A percentile compares a stretch with the other conserved stretches of the same genome.
These are phyloP conservation scores for Ooceraea biroi DNA, from an alignment of 1,140 invertebrate species.

Conservation along the genomic window DNA sequence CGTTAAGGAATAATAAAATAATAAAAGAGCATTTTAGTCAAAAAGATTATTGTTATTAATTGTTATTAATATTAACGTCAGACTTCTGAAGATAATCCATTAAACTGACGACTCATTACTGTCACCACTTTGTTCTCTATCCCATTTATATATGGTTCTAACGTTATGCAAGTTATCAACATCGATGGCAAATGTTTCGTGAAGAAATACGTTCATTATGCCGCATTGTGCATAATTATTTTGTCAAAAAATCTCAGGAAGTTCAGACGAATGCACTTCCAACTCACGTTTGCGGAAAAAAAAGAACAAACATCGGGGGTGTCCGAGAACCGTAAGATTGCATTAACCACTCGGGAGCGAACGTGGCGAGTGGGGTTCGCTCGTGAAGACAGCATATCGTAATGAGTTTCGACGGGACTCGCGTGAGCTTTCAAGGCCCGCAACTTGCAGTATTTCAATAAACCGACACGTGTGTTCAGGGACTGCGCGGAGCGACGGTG, in stretches of 20 bases:
- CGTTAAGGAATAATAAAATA: not conserved
- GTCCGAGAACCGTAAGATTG: not conserved
- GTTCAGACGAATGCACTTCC: not conserved
- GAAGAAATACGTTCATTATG: no score
- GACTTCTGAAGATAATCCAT: not conserved
- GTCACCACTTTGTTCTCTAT: not conserved
- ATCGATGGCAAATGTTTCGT: no score
- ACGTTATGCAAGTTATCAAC: no score
- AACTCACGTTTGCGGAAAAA: not conserved
- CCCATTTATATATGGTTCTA: no score
- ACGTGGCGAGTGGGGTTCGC: not conserved
- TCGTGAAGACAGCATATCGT: not conserved
- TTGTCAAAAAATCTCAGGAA: slow-evolving; percentile 13
- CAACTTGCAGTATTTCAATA: slow-evolving; percentile 48
- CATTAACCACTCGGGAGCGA: not conserved
- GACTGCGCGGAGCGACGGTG: not conserved
- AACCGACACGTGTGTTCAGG: not conserved
- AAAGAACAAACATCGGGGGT: not conserved
- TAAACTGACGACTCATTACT: not conserved
- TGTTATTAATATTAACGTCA: slow-evolving; percentile 21
- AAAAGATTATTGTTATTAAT: no score
- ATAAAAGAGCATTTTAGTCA: not conserved
- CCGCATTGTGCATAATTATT: no score
- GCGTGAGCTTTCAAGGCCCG: slow-evolving; percentile 24
- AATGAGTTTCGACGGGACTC: slow-evolving; percentile 38